Base-by-base conservation (phyloP, 1,140 invertebrate species). In the Calephelis virginiensis region DNA sequence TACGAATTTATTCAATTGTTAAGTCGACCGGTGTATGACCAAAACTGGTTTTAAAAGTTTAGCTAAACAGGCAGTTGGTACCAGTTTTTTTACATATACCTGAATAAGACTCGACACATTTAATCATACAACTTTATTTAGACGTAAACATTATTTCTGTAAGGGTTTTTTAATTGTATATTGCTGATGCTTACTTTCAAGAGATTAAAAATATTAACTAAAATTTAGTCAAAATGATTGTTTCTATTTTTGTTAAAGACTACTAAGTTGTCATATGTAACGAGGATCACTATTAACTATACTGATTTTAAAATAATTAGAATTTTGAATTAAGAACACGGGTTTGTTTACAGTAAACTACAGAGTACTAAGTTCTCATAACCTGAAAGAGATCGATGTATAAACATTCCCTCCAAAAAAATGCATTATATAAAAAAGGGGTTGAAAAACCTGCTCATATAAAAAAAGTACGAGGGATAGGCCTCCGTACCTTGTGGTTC, bases 401-500 rank as follows among this genome's bases (percentile, higher is more conserved):
- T 76, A 81, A 81, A 82, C 76, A 83, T 86, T 86, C 83, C 83
- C 80, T 83, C 82, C 81, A 86, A 86, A 82, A 78, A 84, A 79
- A 43, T 68, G 68, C 73, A 75, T 70, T 75, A 69, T 71, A 86
- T 73, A 84, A 85, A 86, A 86, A 89, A 86, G 81, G 85, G 85
- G 83, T 88, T 83, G 81, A 70, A 80, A 43, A 78, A 86, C 83
- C 82, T 86, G 83, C 70, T 85, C 75, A 77, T 70, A 78, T 73
- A 75, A 87, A 85, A 82, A 86, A 83, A 71, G 81, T 78, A 83
- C 84, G 85, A 88, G 85, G 85, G 86, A 79, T 80, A 76, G 80
- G 76, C 79, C 83, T 83, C 81, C 83, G 83, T 87, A 87, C 87
- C 87, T 90, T 76, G 83, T 80, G 75, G 76, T 78, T 80, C 78